A percentile compares a stretch with the other conserved stretches of the same genome.
Conservation (phyloP, 2,797 vertebrate genomes). For the Periparus ater region DNA sequence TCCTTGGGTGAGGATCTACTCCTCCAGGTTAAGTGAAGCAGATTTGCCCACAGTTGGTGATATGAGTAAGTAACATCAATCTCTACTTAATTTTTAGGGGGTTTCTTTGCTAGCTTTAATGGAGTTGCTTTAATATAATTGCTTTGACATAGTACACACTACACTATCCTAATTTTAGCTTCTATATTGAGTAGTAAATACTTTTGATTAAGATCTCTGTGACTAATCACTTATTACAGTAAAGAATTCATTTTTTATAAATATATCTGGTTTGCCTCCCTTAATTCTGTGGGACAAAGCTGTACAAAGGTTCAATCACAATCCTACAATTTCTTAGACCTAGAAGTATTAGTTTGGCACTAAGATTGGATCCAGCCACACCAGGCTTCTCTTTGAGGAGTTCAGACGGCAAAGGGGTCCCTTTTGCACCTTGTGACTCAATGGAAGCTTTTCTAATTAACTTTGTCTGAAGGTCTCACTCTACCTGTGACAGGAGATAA, state of each 20-base stretch:
- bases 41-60: not conserved
- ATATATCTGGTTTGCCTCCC: not conserved
- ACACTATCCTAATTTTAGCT: not conserved
- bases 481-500: not conserved
- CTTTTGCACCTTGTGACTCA: not conserved
- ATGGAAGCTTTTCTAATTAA: not conserved
- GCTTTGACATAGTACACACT: not conserved
- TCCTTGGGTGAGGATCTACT: not conserved
- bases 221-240: not conserved
- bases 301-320: not conserved
- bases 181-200: not conserved
- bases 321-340: not conserved
- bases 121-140: not conserved
- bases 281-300: not conserved
- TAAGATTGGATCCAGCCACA: not conserved
- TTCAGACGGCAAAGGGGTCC: not conserved
- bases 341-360: not conserved
- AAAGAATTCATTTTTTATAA: not conserved
- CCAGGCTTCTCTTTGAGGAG: not conserved
- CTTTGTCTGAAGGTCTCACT: not conserved
- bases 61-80: not conserved
- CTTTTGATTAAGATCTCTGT: not conserved
- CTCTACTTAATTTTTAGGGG: not conserved
- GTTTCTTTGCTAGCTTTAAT: not conserved
- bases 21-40: not conserved